phyloP scores from a whole-genome alignment of 2,888 invertebrate species.

The Malachius bipustulatus region DNA sequence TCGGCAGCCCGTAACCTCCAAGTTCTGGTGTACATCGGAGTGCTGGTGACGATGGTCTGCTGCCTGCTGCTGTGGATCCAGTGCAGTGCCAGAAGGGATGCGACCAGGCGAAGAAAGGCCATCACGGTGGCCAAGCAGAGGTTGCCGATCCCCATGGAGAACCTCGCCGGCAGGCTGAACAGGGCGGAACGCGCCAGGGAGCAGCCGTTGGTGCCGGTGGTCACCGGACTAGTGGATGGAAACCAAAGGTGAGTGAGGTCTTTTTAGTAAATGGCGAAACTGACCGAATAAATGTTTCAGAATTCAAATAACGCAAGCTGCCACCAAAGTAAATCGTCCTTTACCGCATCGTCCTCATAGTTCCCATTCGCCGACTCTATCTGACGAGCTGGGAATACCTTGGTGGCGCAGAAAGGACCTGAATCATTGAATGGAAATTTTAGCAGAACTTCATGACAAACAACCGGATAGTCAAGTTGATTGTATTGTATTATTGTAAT shows the following conservation, averaged over 20 bases:
- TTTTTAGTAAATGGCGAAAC: too few relatives aligned
- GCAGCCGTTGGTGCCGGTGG: slow-evolving; percentile 22
- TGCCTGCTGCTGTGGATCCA: slow-evolving; percentile 50
- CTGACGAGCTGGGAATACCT: slow-evolving; percentile 35
- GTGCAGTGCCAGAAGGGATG: slow-evolving; percentile 41
- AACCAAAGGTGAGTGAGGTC: slow-evolving; percentile 1
- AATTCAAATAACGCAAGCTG: slow-evolving; percentile 21
- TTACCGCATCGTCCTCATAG: slow-evolving; percentile 5
- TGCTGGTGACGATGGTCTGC: slow-evolving; percentile 50
- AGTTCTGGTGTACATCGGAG: slow-evolving; percentile 55
- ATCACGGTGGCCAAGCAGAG: slow-evolving; percentile 26
- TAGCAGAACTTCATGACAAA: too few relatives aligned
- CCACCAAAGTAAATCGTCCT: slow-evolving; percentile 9
- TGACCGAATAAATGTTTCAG: too few relatives aligned
- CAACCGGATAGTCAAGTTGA: too few relatives aligned
- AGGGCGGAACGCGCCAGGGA: slow-evolving; percentile 13
- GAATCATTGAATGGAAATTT: slow-evolving; percentile 14
- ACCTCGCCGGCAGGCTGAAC: slow-evolving; percentile 19
- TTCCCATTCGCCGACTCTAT: slow-evolving; percentile 9
- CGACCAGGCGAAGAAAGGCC: slow-evolving; percentile 28
- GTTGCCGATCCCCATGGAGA: slow-evolving; percentile 30
- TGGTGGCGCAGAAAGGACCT: slow-evolving; percentile 38
- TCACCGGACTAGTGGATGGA: slow-evolving; percentile 13
- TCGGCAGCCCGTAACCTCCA: slow-evolving; percentile 53
- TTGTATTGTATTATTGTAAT: too few relatives aligned